Evolutionary conservation across 1,140 invertebrate genomes (phyloP).

Genomic region (Microplitis mediator): DNA sequence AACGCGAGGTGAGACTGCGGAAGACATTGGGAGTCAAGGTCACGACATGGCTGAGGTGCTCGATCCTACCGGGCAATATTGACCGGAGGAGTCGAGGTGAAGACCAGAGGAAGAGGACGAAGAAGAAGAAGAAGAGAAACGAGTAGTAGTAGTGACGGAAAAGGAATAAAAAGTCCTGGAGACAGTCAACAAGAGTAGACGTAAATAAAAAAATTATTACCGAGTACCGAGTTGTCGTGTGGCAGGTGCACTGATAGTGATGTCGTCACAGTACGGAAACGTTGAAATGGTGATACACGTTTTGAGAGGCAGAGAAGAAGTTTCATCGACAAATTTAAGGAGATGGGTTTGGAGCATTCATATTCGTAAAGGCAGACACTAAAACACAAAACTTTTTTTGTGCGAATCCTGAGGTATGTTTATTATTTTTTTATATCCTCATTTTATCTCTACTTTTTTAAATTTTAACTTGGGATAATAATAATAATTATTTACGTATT

Average conservation of each 20-base stretch:
- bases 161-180: neutral
- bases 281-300: constrained; percentile 35
- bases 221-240: constrained; percentile 17
- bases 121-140: constrained; percentile 4
- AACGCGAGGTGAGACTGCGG: constrained; percentile 1
- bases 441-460: neutral
- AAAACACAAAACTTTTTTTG: constrained; percentile 10
- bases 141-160: neutral
- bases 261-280: constrained; percentile 19
- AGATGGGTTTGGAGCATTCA: constrained; percentile 59
- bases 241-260: constrained; percentile 39
- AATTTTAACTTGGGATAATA: no score
- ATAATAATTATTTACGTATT: no score
- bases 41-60: constrained; percentile 52
- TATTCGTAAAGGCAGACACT: constrained; percentile 60
- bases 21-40: constrained; percentile 43
- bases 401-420: constrained; percentile 40
- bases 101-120: neutral
- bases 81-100: constrained; percentile 22
- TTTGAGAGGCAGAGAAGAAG: constrained; percentile 52
- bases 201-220: neutral
- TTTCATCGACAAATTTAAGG: constrained; percentile 56
- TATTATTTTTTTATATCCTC: neutral
- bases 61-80: constrained; percentile 56
- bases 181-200: no score